phyloP scores from a whole-genome alignment of 37 sponge, comb jelly and placozoan genomes.

The Aplysina aerophoba region DNA sequence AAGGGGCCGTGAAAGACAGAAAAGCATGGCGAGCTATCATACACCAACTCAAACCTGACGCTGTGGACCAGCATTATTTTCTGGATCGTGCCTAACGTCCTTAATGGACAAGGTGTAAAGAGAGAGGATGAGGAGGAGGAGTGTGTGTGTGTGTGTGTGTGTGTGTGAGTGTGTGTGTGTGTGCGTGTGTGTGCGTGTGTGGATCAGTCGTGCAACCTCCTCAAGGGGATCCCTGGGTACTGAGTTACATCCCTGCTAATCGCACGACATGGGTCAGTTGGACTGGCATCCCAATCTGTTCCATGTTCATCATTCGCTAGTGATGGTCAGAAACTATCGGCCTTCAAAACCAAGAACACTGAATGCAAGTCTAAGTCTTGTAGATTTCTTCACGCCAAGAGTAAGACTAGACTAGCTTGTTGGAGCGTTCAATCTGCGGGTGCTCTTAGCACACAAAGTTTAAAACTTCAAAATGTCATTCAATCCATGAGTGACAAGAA shows the following conservation, averaged over 20 bases:
- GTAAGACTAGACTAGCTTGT: conserved; percentile 27
- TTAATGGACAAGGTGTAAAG: too few species aligned
- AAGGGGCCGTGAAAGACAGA: too few species aligned
- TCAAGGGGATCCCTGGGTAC: conserved; percentile 12
- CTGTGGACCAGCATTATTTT: too few species aligned
- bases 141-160: not conserved
- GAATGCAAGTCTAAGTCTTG: conserved; percentile 13
- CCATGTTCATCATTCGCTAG: conserved; percentile 18
- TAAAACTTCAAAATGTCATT: conserved; percentile 6
- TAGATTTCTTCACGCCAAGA: conserved; percentile 16
- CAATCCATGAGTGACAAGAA: not conserved
- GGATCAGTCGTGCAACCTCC: conserved; percentile 26
- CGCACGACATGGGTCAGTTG: conserved; percentile 19
- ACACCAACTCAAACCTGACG: too few species aligned
- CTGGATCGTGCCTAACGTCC: too few species aligned
- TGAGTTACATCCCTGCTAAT: conserved; percentile 15
- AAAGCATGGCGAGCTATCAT: too few species aligned
- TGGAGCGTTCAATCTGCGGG: conserved; percentile 4
- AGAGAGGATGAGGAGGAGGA: too few species aligned
- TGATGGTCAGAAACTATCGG: conserved; percentile 12
- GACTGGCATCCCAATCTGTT: conserved; percentile 21
- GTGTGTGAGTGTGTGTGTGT: conserved; percentile 20
- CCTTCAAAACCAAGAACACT: conserved; percentile 17
- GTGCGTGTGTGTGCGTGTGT: not conserved
- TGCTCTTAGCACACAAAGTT: conserved; percentile 4